Evolutionary conservation across 2,797 vertebrate species (phyloP).

Genomic region (Micrastur ruficollis): DNA sequence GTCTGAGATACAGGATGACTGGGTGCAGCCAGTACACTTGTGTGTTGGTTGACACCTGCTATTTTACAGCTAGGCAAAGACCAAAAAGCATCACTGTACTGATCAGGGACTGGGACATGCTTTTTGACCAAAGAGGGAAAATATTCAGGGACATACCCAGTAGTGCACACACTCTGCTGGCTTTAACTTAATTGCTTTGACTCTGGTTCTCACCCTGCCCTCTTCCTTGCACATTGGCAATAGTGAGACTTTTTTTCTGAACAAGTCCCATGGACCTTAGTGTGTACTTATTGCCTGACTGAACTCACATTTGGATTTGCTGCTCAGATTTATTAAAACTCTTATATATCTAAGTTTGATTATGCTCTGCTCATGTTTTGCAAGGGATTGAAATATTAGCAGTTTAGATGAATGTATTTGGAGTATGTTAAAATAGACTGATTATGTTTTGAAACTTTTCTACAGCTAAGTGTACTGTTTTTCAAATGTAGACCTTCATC

Average conservation of each 20-base stretch:
- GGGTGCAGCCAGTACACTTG: neutral
- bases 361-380: neutral
- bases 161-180: neutral
- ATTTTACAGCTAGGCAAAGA: neutral
- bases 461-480: neutral
- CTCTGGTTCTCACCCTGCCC: neutral
- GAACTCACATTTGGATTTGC: neutral
- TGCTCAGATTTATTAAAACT: neutral
- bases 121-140: neutral
- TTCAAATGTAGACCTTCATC: neutral
- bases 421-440: neutral
- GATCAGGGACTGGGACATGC: no score
- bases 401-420: neutral
- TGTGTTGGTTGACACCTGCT: neutral
- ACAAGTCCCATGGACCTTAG: neutral
- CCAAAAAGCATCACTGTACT: neutral
- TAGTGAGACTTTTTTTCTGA: neutral
- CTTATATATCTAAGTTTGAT: neutral
- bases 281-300: neutral
- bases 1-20: neutral
- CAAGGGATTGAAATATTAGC: constrained; percentile 2
- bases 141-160: neutral
- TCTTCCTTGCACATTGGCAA: neutral
- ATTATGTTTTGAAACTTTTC: neutral
- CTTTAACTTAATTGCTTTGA: neutral